Base-by-base conservation (phyloP, 2,797 vertebrate genomes). In the Cygnus olor region DNA sequence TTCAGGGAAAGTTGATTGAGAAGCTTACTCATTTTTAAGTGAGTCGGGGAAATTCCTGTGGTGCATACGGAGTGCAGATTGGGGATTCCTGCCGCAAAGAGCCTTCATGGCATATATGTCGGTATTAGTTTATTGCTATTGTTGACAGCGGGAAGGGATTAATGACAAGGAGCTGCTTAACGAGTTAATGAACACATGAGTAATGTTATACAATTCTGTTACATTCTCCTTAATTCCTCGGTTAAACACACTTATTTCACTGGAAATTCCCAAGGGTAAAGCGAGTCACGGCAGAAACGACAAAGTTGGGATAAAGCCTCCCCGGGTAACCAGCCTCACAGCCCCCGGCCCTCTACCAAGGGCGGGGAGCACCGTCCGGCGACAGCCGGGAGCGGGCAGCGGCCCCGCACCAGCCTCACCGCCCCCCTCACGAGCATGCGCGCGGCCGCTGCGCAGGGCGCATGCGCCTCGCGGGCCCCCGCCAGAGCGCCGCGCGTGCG, bases 1-100 rank as follows among this genome's bases (percentile, higher is more conserved):
- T 54, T 72, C 69, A 63, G 40, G 72, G 85, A 93, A 85, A 90
- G 14, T 70, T 90, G 45, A 74, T 4, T 54, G 63, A 92, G 54
- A 4, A 63, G 63, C 51, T 91, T 69, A 73, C 58, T 94, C 82
- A 80, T 80, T 25, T 68, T 14, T 44, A 89, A 84, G 85, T 90
- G 70, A 90, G 73, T 93, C 74, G 90, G 84, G 90, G 93, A 84
- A 91, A 90, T 71, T 95, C 82, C 72, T 53, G 14, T 19, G 47
- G 72, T 2, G 56, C 0, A 0, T 8, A 36, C 34, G 3, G 22
- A 68, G 60, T 2, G 9, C 54, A 82, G 20, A 14, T 2, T 51
- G 87, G 87, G 82, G 80, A 93, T 85, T 92, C 70, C 92, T 72
- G 22, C 15, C 14, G 56, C 77, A 65, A 85, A 93, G 76, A 72